These are phyloP conservation scores for Myiopsitta monachus DNA, from an alignment of 2,113 vertebrate species.

Conservation along the genomic window DNA sequence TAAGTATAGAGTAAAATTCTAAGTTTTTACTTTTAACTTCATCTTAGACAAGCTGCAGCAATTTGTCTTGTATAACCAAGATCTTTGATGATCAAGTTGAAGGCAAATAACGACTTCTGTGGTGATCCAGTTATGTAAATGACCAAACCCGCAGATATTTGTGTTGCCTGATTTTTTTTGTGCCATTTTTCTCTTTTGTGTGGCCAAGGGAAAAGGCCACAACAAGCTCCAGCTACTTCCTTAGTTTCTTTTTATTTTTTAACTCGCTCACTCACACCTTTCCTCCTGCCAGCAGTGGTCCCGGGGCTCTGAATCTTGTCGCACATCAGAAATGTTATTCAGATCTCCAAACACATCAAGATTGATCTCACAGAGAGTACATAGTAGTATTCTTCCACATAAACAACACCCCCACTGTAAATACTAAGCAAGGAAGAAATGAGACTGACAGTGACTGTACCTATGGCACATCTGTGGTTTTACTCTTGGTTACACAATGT, in stretches of 20 bases:
- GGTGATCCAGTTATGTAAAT: neutral
- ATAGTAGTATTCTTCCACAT: neutral
- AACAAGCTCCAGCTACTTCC: neutral
- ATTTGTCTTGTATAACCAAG: neutral
- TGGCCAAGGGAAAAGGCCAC: neutral
- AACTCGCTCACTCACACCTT: neutral
- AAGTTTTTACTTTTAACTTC: neutral
- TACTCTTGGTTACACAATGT: neutral
- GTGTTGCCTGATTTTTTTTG: neutral
- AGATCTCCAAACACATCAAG: neutral
- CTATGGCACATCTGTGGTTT: neutral
- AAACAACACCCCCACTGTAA: neutral
- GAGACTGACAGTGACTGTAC: neutral
- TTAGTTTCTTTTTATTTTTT: neutral
- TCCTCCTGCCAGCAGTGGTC: neutral
- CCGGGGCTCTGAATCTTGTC: neutral
- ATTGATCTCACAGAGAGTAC: neutral
- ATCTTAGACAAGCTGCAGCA: neutral
- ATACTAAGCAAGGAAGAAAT: neutral
- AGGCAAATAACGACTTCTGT: neutral
- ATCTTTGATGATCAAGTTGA: neutral
- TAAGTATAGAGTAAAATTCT: neutral
- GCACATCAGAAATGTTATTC: neutral
- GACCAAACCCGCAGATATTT: neutral
- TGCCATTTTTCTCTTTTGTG: neutral